Evolutionary conservation across 2,888 invertebrate genomes (phyloP).

Genomic region (Azorinus chamasolen): DNA sequence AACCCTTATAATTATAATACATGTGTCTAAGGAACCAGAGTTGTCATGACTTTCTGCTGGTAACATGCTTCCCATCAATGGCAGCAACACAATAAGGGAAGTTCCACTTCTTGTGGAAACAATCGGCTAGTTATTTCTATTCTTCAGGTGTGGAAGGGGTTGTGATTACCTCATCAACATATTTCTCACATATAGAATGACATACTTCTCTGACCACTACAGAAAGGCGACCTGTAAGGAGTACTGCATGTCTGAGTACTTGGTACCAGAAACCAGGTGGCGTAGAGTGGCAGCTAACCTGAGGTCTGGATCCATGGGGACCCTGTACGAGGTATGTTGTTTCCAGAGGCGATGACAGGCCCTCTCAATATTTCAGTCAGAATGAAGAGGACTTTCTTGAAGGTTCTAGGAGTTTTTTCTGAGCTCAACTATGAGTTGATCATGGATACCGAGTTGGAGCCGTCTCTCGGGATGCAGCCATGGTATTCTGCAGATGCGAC

Average conservation of each 20-base stretch:
- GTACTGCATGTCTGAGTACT: no score
- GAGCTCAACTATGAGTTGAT: slow-evolving; percentile 51
- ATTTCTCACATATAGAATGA: slow-evolving; percentile 60
- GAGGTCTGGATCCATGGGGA: no score
- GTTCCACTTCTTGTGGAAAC: no score
- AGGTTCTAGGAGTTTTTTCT: no score
- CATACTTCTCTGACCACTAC: no score
- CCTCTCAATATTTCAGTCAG: no score
- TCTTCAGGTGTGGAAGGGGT: slow-evolving; percentile 43
- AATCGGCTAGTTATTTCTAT: slow-evolving; percentile 43
- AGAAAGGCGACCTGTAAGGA: no score
- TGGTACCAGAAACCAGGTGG: no score
- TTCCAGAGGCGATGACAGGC: no score
- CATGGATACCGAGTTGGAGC: slow-evolving; percentile 42
- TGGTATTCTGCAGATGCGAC: slow-evolving; percentile 48
- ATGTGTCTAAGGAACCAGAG: slow-evolving; percentile 37
- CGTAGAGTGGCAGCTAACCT: no score
- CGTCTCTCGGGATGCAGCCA: slow-evolving; percentile 47
- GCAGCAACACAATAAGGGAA: slow-evolving; percentile 35
- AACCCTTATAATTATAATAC: slow-evolving; percentile 52
- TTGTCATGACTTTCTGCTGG: slow-evolving; percentile 25
- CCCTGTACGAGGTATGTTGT: no score
- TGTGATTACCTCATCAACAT: slow-evolving; percentile 35
- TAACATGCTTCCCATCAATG: slow-evolving; percentile 46
- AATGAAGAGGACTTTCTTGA: no score